Evolutionary conservation across 2,888 invertebrate species (phyloP).

Genomic region (Eristalis intricaria): DNA sequence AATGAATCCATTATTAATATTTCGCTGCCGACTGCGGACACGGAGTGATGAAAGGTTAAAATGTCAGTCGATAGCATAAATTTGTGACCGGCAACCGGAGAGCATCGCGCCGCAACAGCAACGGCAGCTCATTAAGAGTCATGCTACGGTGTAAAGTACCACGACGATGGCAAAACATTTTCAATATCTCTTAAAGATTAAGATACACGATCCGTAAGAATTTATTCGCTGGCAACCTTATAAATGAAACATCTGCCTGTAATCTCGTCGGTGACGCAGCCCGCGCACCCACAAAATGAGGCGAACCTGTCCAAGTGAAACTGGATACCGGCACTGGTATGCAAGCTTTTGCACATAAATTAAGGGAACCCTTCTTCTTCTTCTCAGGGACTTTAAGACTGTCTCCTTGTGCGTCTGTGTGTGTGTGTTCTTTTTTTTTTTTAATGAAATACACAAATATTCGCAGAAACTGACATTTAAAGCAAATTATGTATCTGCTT

Average conservation of each 20-base stretch:
- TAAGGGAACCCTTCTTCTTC: conserved; percentile 1
- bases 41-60: not conserved
- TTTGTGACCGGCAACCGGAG: not conserved
- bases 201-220: conserved; percentile 15
- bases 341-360: conserved; percentile 17
- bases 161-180: not conserved
- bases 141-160: not conserved
- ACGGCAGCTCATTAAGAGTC: not conserved
- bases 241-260: conserved; percentile 10
- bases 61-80: not conserved
- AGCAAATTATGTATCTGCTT: not conserved
- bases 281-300: not conserved
- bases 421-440: not conserved
- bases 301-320: conserved; percentile 6
- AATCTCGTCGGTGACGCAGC: not conserved
- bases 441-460: not conserved
- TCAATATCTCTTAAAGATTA: not conserved
- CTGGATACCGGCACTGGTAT: conserved; percentile 11
- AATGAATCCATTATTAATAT: too few relatives aligned
- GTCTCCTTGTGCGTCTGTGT: not conserved
- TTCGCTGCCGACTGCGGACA: not conserved
- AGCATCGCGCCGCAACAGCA: not conserved
- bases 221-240: conserved; percentile 12
- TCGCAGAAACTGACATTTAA: not conserved
- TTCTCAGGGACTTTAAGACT: not conserved